Percentiles rank a stretch among this genome's conserved stretches.
These are phyloP conservation scores for Coccyzus lansbergi DNA, from an alignment of 2,797 vertebrate species.

Conservation along the genomic window DNA sequence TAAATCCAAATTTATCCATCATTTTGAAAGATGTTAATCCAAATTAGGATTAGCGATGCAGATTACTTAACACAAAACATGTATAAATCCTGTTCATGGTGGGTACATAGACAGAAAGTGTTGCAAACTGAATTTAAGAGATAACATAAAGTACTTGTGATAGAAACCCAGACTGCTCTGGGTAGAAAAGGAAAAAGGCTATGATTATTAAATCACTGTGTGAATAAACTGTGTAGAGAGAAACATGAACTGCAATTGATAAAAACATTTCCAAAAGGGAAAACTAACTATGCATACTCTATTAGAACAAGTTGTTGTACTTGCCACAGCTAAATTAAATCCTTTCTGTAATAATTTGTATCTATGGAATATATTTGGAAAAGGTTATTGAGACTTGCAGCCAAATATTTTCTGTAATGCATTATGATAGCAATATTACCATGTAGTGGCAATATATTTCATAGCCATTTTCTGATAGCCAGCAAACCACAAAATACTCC, in stretches of 20 bases:
- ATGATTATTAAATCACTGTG: neutral
- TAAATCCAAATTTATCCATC: slow-evolving; percentile 6
- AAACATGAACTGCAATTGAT: neutral
- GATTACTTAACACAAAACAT: slow-evolving; percentile 15
- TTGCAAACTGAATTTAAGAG: slow-evolving; percentile 42
- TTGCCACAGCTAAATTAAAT: slow-evolving; percentile 6
- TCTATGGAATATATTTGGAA: neutral
- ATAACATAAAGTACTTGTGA: neutral
- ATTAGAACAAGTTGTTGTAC: neutral
- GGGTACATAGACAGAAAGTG: neutral
- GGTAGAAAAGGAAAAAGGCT: neutral
- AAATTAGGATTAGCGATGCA: slow-evolving; percentile 58
- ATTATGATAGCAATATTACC: neutral
- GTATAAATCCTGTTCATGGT: neutral
- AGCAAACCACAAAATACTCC: neutral
- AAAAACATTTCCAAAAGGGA: slow-evolving; percentile 10
- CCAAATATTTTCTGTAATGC: neutral
- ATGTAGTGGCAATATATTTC: neutral
- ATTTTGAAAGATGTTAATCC: slow-evolving; percentile 54
- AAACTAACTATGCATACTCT: neutral
- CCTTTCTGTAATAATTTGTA: neutral
- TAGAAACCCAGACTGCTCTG: neutral
- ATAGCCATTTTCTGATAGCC: neutral
- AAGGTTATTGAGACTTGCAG: slow-evolving; percentile 22
- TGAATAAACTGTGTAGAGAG: neutral